Percentiles rank a stretch among this genome's conserved stretches.
These are phyloP conservation scores for Myotis planiceps DNA, from an alignment of 2,797 vertebrate species.

Conservation along the genomic window DNA sequence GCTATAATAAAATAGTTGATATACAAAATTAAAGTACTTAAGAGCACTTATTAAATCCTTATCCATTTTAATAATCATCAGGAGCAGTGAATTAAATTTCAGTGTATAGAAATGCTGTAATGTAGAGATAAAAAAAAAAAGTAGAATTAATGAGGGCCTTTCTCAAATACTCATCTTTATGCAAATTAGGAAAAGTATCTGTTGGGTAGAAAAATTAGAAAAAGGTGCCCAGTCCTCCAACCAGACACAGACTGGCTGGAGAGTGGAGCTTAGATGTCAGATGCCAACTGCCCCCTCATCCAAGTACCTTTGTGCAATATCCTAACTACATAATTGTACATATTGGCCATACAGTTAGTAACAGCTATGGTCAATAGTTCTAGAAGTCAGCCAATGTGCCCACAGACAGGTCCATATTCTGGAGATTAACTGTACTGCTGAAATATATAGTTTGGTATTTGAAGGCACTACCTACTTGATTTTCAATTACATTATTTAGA, in stretches of 20 bases:
- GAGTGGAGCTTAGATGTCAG: not conserved
- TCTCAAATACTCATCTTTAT: not conserved
- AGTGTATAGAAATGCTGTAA: not conserved
- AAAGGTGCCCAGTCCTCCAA: not conserved
- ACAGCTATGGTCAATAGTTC: not conserved
- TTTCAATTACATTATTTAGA: constrained; percentile 38
- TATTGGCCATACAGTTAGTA: not conserved
- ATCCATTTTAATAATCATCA: not conserved
- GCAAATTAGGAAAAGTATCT: not conserved
- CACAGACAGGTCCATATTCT: not conserved
- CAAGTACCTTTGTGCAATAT: not conserved
- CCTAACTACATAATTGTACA: not conserved
- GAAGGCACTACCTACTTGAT: constrained; percentile 26
- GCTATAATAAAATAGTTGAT: constrained; percentile 2
- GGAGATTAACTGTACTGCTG: not conserved
- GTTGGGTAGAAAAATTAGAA: not conserved
- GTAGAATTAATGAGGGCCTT: not conserved
- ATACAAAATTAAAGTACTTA: not conserved
- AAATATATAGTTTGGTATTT: constrained; percentile 8
- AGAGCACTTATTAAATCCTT: not conserved
- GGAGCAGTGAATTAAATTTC: constrained; percentile 33
- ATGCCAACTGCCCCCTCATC: not conserved
- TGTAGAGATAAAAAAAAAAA: not conserved
- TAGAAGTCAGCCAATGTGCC: not conserved
- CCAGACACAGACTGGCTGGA: not conserved